Evolutionary conservation across 2,888 invertebrate species (phyloP).

Genomic region (Acleris cristana): DNA sequence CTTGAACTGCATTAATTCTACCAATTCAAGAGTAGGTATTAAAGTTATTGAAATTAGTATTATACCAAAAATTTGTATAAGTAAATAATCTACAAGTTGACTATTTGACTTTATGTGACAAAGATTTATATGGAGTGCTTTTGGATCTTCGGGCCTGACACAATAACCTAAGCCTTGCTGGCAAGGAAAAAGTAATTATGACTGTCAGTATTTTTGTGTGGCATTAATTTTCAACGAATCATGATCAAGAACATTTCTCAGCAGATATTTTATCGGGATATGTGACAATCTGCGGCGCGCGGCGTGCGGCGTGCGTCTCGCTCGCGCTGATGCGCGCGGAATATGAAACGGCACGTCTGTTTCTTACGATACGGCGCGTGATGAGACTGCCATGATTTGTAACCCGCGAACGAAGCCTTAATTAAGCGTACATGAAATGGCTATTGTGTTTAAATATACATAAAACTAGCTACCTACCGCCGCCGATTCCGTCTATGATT

Average conservation of each 20-base stretch:
- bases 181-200: not conserved
- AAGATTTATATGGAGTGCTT: no score
- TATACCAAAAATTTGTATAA: no score
- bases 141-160: no score
- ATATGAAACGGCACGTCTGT: conserved; percentile 66
- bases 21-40: no score
- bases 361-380: conserved; percentile 60
- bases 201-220: no score
- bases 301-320: conserved; percentile 47
- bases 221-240: no score
- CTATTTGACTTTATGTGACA: no score
- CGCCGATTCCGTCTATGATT: not conserved
- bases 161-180: no score
- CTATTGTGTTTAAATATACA: not conserved
- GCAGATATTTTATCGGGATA: conserved; percentile 1
- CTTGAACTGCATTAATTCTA: no score
- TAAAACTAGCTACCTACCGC: no score
- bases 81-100: no score
- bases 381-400: conserved; percentile 66
- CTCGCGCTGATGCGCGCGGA: conserved; percentile 69
- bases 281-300: conserved; percentile 13
- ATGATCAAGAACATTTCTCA: not conserved
- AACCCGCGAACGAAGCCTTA: conserved; percentile 49
- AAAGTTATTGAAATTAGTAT: no score
- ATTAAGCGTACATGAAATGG: conserved; percentile 7